Conservation (phyloP, 2,888 invertebrate genomes). For the Psylliodes chrysocephalus region DNA sequence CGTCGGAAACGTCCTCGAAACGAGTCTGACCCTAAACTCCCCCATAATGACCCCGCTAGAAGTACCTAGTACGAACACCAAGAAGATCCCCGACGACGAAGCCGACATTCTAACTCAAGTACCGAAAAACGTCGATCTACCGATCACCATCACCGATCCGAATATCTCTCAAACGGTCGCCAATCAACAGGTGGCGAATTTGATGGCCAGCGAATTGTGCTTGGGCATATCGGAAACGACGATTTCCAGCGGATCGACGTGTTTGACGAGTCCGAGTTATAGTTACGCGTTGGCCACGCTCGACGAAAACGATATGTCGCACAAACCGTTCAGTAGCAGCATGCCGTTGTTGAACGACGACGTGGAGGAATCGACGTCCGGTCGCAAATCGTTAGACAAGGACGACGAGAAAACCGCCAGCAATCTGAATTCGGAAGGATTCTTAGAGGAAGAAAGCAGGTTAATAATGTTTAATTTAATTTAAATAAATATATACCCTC, state of each 20-base stretch:
- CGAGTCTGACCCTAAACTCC: slow-evolving; percentile 79
- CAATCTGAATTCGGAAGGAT: background rate
- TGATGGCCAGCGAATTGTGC: slow-evolving; percentile 61
- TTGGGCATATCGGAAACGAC: slow-evolving; percentile 77
- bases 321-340: slow-evolving; percentile 62
- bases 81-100: slow-evolving; percentile 59
- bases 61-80: slow-evolving; percentile 69
- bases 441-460: slow-evolving; percentile 47
- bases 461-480: too few species aligned
- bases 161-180: slow-evolving; percentile 71
- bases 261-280: slow-evolving; percentile 59
- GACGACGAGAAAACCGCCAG: background rate
- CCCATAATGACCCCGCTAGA: slow-evolving; percentile 87
- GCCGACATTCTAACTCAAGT: slow-evolving; percentile 60
- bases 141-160: slow-evolving; percentile 82
- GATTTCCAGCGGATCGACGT: slow-evolving; percentile 64
- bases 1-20: slow-evolving; percentile 76
- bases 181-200: slow-evolving; percentile 57
- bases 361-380: slow-evolving; percentile 53
- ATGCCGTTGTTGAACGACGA: slow-evolving; percentile 72
- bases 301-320: slow-evolving; percentile 59
- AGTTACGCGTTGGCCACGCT: slow-evolving; percentile 60
- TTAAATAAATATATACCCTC: too few species aligned
- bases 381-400: background rate
- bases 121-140: slow-evolving; percentile 77